These are phyloP conservation scores for Drosophila santomea DNA, from an alignment of 1,140 invertebrate genomes.

Conservation along the genomic window DNA sequence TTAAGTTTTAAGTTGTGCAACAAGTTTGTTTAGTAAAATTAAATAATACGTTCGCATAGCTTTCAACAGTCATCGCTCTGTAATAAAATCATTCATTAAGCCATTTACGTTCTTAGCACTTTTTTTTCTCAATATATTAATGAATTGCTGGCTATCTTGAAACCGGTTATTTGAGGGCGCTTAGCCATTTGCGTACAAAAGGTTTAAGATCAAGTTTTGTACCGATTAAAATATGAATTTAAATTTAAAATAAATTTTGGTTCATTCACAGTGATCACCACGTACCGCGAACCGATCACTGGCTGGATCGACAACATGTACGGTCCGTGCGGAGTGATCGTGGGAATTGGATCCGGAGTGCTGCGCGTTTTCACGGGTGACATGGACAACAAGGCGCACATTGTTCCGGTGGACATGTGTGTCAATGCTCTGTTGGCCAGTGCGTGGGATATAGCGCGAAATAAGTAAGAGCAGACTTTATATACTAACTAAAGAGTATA, in stretches of 20 bases:
- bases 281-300: constrained; percentile 90
- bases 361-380: constrained; percentile 89
- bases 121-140: not conserved
- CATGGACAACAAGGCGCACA: constrained; percentile 88
- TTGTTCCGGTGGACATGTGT: constrained; percentile 94
- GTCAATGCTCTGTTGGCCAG: constrained; percentile 92
- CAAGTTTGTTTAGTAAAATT: not conserved
- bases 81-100: constrained; percentile 4
- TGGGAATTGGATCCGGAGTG: constrained; percentile 91
- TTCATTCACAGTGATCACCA: constrained; percentile 89
- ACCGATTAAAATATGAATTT: not conserved
- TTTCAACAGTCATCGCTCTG: not conserved
- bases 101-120: not conserved
- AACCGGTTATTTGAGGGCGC: not conserved
- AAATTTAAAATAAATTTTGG: not conserved
- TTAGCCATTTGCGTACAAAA: not conserved
- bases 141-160: not conserved
- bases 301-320: constrained; percentile 97
- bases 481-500: too few relatives aligned
- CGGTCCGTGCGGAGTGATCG: constrained; percentile 92
- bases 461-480: constrained; percentile 51
- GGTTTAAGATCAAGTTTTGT: not conserved
- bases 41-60: not conserved
- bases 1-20: not conserved
- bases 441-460: constrained; percentile 89